These are phyloP conservation scores for Willisornis vidua DNA, from an alignment of 2,113 vertebrate species.

Conservation along the genomic window DNA sequence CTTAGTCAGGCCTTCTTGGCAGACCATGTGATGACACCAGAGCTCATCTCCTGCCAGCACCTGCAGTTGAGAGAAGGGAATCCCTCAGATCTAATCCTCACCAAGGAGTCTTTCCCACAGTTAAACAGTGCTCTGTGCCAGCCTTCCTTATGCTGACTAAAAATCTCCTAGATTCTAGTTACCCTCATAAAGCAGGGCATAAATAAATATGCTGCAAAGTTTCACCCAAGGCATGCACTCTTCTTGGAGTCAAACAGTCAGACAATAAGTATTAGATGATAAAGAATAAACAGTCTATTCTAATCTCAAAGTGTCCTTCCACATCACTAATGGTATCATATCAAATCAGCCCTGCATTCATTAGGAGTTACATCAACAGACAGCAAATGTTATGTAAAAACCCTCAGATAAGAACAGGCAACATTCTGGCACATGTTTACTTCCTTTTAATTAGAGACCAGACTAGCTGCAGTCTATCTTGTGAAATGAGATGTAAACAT, in stretches of 20 bases:
- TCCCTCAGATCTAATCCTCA: background rate
- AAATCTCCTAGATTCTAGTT: background rate
- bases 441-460: constrained; percentile 40
- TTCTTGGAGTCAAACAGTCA: background rate
- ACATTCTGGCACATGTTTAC: background rate
- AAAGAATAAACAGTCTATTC: background rate
- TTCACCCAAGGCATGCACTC: background rate
- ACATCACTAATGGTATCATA: background rate
- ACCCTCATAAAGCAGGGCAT: background rate
- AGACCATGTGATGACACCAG: background rate
- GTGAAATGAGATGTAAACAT: constrained; percentile 11
- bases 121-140: background rate
- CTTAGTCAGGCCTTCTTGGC: background rate
- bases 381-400: background rate
- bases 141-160: background rate
- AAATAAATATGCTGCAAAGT: background rate
- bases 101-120: background rate
- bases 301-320: background rate
- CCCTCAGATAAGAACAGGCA: background rate
- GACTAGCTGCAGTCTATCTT: background rate
- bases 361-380: background rate
- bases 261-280: background rate
- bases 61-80: background rate
- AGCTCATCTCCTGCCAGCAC: background rate
- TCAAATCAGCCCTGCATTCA: background rate